Evolutionary conservation across 2,797 vertebrate species (phyloP).

Genomic region (Hydrolagus colliei): DNA sequence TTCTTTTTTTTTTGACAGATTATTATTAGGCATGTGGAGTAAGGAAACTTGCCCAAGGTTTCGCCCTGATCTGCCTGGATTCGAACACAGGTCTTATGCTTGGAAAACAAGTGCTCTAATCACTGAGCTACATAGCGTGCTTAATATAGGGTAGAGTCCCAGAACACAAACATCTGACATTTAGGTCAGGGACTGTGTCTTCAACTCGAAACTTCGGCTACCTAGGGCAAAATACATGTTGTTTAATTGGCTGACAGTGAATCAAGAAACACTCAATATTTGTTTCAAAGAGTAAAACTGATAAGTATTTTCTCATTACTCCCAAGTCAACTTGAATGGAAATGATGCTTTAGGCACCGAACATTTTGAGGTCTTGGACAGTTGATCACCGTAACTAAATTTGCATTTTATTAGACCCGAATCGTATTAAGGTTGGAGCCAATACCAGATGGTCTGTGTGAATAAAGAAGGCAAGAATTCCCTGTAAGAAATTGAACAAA

Average conservation of each 20-base stretch:
- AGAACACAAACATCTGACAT: not conserved
- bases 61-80: too few relatives aligned
- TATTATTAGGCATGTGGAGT: too few relatives aligned
- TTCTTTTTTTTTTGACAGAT: too few relatives aligned
- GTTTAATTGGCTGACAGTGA: slow-evolving; percentile 5
- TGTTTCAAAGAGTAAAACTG: not conserved
- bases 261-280: not conserved
- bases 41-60: too few relatives aligned
- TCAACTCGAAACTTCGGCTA: not conserved
- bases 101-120: too few relatives aligned
- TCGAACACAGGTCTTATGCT: too few relatives aligned
- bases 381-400: too few relatives aligned
- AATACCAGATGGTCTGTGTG: not conserved
- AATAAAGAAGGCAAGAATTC: not conserved
- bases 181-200: not conserved
- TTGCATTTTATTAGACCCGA: not conserved
- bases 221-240: not conserved
- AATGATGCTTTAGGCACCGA: not conserved
- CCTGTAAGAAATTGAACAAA: not conserved
- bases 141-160: too few relatives aligned
- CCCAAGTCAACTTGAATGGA: slow-evolving; percentile 4
- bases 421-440: not conserved
- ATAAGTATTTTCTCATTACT: not conserved
- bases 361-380: not conserved
- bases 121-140: too few relatives aligned